Evolutionary conservation across 2,113 vertebrate species (phyloP), one percentile per base, ranked within the genome.

Genomic region (Symphodus melops): DNA sequence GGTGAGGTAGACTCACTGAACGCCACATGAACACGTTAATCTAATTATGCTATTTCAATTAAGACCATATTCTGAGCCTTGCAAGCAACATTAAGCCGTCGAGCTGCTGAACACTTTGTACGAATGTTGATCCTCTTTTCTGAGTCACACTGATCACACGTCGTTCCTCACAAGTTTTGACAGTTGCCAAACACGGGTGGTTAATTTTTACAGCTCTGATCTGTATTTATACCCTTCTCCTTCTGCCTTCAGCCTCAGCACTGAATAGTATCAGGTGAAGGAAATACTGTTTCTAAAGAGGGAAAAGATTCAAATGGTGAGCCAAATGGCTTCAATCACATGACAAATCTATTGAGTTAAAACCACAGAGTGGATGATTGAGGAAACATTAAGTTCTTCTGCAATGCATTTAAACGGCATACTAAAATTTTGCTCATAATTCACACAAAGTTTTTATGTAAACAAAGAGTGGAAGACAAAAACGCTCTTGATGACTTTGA

Each of bases 11-110:
- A 75, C 53, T 20, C 39, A 33, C 72, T 67, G 48, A 23, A 48
- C 5, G 36, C 77, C 70, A 78, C 55, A 19, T 77, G 73, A 66
- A 63, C 72, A 60, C 55, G 68, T 61, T 81, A 84, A 90, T 87
- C 79, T 69, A 84, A 86, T 87, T 82, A 77, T 73, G 75, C 37
- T 48, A 74, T 79, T 74, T 77, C 73, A 84, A 79, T 87, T 88
- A 84, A 61, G 62, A 44, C 59, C 84, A 65, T 60, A 68, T 83
- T 76, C 77, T 60, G 41, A 72, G 59, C 71, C 75, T 81, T 80
- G 81, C 70, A 65, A 44, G n/a, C 49, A 42, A 54, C 55, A 81
- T 79, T 67, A 79, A 82, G 82, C 68, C 51, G 17, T 72, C 14
- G 33, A 79, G 63, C 5, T 74, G 58, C 56, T n/a, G 63, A 71